Evolutionary conservation across 2,888 invertebrate genomes (phyloP).

Genomic region (Emmelina monodactyla): DNA sequence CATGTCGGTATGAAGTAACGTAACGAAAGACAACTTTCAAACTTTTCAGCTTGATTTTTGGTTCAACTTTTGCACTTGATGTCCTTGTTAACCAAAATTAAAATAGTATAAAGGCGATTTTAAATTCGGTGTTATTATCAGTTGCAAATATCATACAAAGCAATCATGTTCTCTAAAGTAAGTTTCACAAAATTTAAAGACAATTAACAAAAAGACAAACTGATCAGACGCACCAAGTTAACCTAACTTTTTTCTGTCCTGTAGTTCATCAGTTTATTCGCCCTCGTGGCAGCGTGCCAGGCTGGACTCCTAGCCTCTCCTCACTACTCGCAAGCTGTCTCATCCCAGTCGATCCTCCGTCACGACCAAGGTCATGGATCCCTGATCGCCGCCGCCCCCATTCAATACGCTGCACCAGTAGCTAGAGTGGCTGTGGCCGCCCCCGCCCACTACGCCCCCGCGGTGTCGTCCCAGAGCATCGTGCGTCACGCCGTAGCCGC

Average conservation of each 20-base stretch:
- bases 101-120: conserved; percentile 2
- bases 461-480: conserved; percentile 30
- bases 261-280: conserved; percentile 5
- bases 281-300: conserved; percentile 15
- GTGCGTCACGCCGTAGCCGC: conserved; percentile 24
- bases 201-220: neutral
- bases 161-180: conserved; percentile 5
- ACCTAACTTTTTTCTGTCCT: neutral
- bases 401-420: conserved; percentile 17
- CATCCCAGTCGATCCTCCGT: conserved; percentile 27
- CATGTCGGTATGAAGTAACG: too few species aligned
- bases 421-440: conserved; percentile 15
- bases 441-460: conserved; percentile 7
- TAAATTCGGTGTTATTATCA: conserved; percentile 1
- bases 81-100: neutral
- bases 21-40: neutral
- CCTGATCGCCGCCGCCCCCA: conserved; percentile 10
- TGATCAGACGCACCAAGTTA: neutral
- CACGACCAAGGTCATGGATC: conserved; percentile 24
- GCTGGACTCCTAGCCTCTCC: conserved; percentile 30
- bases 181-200: neutral
- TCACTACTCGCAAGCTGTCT: conserved; percentile 29
- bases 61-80: conserved; percentile 10
- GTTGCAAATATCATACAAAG: neutral
- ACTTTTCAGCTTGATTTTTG: neutral